Conservation (phyloP, 1,140 invertebrate genomes). For the Ericerus pela region DNA sequence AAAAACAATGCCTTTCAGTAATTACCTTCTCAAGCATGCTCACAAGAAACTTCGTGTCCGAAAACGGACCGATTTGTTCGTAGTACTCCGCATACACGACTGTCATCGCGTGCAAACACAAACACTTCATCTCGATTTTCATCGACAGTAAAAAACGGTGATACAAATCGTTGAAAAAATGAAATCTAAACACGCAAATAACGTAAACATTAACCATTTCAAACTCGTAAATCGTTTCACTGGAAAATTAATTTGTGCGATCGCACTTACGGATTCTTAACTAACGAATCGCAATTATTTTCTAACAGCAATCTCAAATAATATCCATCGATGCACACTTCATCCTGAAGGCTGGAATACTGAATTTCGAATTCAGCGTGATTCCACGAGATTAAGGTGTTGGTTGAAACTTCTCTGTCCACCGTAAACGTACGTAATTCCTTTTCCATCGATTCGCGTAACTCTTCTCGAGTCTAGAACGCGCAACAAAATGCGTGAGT, state of each 20-base stretch:
- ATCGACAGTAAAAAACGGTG: slow-evolving; percentile 87
- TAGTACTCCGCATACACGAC: slow-evolving; percentile 92
- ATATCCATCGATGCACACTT: slow-evolving; percentile 97
- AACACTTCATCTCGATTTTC: slow-evolving; percentile 81
- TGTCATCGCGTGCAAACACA: slow-evolving; percentile 94
- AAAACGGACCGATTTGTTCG: slow-evolving; percentile 93
- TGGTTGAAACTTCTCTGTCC: slow-evolving; percentile 75
- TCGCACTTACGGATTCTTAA: slow-evolving; percentile 74
- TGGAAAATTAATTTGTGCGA: neutral
- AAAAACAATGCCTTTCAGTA: slow-evolving; percentile 19
- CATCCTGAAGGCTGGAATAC: slow-evolving; percentile 85
- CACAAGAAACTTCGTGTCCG: slow-evolving; percentile 92
- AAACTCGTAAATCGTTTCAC: neutral
- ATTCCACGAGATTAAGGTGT: slow-evolving; percentile 86
- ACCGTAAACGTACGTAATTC: slow-evolving; percentile 79
- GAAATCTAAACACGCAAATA: slow-evolving; percentile 45
- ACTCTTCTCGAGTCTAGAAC: slow-evolving; percentile 78
- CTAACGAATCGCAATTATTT: slow-evolving; percentile 73
- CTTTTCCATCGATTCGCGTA: slow-evolving; percentile 80
- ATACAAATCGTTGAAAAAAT: slow-evolving; percentile 98
- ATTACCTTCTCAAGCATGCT: slow-evolving; percentile 81
- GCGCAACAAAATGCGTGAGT: slow-evolving; percentile 17
- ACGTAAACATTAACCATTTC: neutral
- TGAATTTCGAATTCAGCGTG: slow-evolving; percentile 90
- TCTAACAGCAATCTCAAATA: slow-evolving; percentile 88